Conservation (phyloP, 2,888 invertebrate species). For the Dromius quadrimaculatus region DNA sequence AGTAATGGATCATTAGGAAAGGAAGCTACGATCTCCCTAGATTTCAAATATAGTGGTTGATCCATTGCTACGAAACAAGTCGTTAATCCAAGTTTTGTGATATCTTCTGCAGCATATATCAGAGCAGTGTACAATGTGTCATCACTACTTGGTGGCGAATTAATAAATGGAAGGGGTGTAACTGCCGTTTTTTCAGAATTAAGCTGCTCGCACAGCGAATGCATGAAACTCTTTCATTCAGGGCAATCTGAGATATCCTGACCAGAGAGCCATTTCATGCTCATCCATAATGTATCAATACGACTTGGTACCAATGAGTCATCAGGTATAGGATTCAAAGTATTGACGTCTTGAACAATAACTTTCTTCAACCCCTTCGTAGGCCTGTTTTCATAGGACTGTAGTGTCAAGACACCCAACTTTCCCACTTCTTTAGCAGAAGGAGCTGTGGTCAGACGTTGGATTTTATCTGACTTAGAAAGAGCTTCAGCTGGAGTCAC, state of each 20-base stretch:
- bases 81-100: not conserved
- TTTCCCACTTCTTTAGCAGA: conserved; percentile 1
- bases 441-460: not conserved
- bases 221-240: too few relatives aligned
- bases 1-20: not conserved
- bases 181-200: too few relatives aligned
- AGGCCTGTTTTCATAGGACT: not conserved
- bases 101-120: not conserved
- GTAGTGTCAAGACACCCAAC: not conserved
- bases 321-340: conserved; percentile 13
- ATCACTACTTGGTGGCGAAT: not conserved
- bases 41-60: not conserved
- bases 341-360: conserved; percentile 5
- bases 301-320: conserved; percentile 1
- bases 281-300: not conserved
- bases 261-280: not conserved
- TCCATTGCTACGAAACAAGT: conserved; percentile 7
- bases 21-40: not conserved
- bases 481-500: conserved; percentile 1
- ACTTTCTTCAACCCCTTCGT: conserved; percentile 2
- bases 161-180: conserved; percentile 4
- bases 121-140: conserved; percentile 13
- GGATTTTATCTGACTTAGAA: not conserved
- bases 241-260: too few relatives aligned
- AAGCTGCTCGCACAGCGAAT: too few relatives aligned